These are phyloP conservation scores for Drosophila arizonae DNA, from an alignment of 1,140 invertebrate species.

Conservation along the genomic window DNA sequence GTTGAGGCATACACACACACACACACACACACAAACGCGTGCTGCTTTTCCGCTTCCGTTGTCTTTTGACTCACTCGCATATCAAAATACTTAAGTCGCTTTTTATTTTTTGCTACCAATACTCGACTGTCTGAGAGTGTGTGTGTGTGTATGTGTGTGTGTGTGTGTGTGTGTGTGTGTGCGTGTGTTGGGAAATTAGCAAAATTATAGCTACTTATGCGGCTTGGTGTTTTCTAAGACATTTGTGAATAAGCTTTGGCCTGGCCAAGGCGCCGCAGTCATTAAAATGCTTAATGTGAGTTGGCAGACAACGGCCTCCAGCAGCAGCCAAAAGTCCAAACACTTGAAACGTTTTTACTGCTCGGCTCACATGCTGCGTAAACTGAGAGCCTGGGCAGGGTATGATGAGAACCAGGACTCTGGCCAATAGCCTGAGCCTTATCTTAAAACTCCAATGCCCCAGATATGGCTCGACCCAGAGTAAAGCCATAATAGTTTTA, in stretches of 20 bases:
- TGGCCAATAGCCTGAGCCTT: too few relatives aligned
- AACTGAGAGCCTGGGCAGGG: background rate
- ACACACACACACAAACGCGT: background rate
- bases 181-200: slow-evolving; percentile 51
- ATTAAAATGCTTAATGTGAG: slow-evolving; percentile 61
- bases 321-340: slow-evolving; percentile 7
- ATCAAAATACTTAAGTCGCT: slow-evolving; percentile 30
- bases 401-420: too few relatives aligned
- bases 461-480: too few relatives aligned
- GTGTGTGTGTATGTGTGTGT: background rate
- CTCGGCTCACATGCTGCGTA: background rate
- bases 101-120: slow-evolving; percentile 21
- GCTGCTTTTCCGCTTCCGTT: background rate
- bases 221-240: slow-evolving; percentile 53
- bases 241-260: slow-evolving; percentile 41
- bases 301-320: slow-evolving; percentile 21
- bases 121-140: slow-evolving; percentile 4
- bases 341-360: slow-evolving; percentile 18
- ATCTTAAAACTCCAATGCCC: too few relatives aligned
- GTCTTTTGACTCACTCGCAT: slow-evolving; percentile 19
- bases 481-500: too few relatives aligned
- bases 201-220: slow-evolving; percentile 66
- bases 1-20: background rate
- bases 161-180: background rate
- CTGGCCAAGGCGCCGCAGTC: slow-evolving; percentile 45